Percentiles rank a stretch among this genome's conserved stretches.
These are phyloP conservation scores for Brachionus manjavacas DNA, from an alignment of 1,140 invertebrate species.

Conservation along the genomic window DNA sequence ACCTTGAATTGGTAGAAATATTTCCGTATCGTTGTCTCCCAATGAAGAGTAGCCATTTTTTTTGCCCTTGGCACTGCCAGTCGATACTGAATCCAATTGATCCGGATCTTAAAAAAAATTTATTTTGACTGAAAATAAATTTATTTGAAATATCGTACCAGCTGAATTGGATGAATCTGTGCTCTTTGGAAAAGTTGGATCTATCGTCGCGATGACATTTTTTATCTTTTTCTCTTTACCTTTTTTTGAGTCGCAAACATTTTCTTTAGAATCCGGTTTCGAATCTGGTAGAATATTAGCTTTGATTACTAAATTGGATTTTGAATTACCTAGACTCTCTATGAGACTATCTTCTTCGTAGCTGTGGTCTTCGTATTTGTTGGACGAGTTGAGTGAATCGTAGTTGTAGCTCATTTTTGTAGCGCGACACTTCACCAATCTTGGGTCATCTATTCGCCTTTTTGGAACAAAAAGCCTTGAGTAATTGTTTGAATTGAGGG, in stretches of 20 bases:
- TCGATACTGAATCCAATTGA: neutral
- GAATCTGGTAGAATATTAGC: neutral
- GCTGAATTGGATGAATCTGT: neutral
- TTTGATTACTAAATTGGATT: neutral
- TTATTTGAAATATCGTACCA: neutral
- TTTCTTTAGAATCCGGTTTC: neutral
- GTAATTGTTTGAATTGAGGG: neutral
- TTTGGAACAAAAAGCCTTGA: neutral
- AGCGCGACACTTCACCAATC: neutral
- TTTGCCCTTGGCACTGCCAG: neutral
- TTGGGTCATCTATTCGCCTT: neutral
- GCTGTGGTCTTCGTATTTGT: neutral
- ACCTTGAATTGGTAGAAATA: conserved; percentile 30
- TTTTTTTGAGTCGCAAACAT: neutral
- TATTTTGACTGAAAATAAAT: no score
- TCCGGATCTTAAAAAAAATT: neutral
- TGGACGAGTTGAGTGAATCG: conserved; percentile 6
- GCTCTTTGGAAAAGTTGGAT: neutral
- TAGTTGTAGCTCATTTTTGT: conserved; percentile 20
- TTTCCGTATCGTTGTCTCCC: conserved; percentile 17
- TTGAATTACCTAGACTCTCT: neutral
- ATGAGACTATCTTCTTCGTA: conserved; percentile 10
- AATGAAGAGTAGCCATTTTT: conserved; percentile 15
- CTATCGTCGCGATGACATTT: conserved; percentile 6
- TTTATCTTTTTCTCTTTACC: neutral